A percentile compares a stretch with the other conserved stretches of the same genome.
Evolutionary conservation across 2,113 vertebrate genomes (phyloP).

Genomic region (Notechis scutatus): DNA sequence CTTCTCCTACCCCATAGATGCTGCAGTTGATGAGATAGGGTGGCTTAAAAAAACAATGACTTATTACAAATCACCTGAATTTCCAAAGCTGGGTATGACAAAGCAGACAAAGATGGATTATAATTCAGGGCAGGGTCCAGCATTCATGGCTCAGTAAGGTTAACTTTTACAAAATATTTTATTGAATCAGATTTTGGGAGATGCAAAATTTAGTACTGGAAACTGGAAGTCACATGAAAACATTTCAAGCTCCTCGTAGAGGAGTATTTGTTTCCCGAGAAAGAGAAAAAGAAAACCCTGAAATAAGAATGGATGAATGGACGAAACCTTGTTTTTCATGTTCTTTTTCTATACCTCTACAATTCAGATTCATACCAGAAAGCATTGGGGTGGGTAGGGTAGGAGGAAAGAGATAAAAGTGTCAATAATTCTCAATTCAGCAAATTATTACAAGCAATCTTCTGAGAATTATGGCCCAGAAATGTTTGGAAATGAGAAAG

Average conservation of each 20-base stretch:
- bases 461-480: constrained; percentile 41
- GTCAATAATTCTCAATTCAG: constrained; percentile 49
- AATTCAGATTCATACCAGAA: constrained; percentile 25
- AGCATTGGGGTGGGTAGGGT: neutral
- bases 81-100: neutral
- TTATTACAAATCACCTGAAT: neutral
- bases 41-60: neutral
- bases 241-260: constrained; percentile 9
- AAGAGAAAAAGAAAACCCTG: neutral
- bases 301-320: neutral
- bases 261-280: neutral
- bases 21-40: neutral
- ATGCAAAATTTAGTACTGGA: constrained; percentile 19
- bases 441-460: constrained; percentile 50
- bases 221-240: constrained; percentile 28
- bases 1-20: neutral
- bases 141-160: neutral
- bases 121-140: neutral
- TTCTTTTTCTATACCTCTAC: neutral
- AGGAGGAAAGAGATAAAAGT: neutral
- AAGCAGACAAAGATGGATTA: neutral
- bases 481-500: constrained; percentile 6
- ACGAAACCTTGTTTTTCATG: neutral
- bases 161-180: neutral
- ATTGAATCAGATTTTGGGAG: neutral